phyloP scores from a whole-genome alignment of 2,113 vertebrate species.

The Stegostoma tigrinum region DNA sequence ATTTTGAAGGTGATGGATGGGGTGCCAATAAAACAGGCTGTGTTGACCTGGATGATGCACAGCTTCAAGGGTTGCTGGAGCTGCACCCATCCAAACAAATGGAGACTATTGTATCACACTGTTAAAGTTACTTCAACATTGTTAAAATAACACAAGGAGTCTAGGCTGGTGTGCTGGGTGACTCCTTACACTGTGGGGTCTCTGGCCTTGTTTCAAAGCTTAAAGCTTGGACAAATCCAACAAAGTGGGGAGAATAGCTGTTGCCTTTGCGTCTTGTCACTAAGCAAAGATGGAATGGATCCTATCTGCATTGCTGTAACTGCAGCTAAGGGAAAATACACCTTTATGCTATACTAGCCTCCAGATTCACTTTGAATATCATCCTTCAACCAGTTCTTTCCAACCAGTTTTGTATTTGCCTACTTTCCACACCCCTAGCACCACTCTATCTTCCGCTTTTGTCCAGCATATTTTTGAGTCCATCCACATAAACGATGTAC shows the following conservation, averaged over 20 bases:
- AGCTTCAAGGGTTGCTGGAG: too few relatives aligned
- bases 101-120: too few relatives aligned
- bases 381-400: background rate
- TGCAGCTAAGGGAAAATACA: background rate
- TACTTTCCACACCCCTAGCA: background rate
- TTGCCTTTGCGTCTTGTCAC: background rate
- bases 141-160: too few relatives aligned
- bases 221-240: background rate
- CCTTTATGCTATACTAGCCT: background rate
- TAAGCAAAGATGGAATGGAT: background rate
- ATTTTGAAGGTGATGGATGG: too few relatives aligned
- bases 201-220: background rate
- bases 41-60: too few relatives aligned
- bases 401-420: background rate
- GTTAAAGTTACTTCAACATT: too few relatives aligned
- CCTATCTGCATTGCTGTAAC: background rate
- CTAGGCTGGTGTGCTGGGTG: too few relatives aligned
- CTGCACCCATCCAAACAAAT: too few relatives aligned
- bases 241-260: background rate
- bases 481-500: background rate
- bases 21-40: too few relatives aligned
- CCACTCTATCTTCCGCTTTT: background rate
- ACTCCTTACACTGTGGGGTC: background rate
- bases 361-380: background rate
- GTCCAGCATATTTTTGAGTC: background rate